Base-by-base conservation (phyloP, 2,797 vertebrate genomes). In the Sebastes taczanowskii region DNA sequence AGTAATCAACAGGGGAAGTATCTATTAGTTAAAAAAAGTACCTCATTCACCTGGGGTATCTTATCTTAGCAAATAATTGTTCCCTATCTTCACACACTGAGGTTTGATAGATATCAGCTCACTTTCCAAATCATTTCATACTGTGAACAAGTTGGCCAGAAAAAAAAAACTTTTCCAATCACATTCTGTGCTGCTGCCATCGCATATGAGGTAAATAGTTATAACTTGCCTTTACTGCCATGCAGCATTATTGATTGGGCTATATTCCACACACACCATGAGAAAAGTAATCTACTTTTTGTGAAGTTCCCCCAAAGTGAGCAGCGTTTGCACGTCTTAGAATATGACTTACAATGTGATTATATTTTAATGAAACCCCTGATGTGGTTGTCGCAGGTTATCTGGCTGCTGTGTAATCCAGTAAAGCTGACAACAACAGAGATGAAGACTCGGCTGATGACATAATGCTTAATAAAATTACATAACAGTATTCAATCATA, bases 361-460 rank as follows among this genome's bases (percentile, higher is more conserved):
- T 67, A 35, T 30, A 10, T 80, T 83, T 84, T 59, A 71, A 70
- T 67, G n/a, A 65, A 87, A 74, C 5, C 3, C 18, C 52, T 64
- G 22, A 68, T 67, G 25, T 27, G 18, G n/a, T 30, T 68, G 11
- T 34, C 27, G 38, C 61, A 69, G 49, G 20, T 77, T 55, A 46
- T 75, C 4, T 32, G 35, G 6, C 32, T 69, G 16, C 23, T 42
- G 42, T 71, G 52, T 55, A 66, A 74, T 65, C 29, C 42, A 67
- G 61, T 71, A 60, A 76, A 55, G 6, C 23, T 71, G 9, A 63
- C 30, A 74, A 71, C 52, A 32, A 71, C 53, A 66, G n/a, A 82
- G 72, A 71, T 23, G 55, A 49, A 22, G 34, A 66, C n/a, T 69
- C 2, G 0, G 14, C 46, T 74, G 59, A 32, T 71, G 62, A 56